These are phyloP conservation scores for Fragum whitleyi DNA, from an alignment of 2,888 invertebrate genomes.

Conservation along the genomic window DNA sequence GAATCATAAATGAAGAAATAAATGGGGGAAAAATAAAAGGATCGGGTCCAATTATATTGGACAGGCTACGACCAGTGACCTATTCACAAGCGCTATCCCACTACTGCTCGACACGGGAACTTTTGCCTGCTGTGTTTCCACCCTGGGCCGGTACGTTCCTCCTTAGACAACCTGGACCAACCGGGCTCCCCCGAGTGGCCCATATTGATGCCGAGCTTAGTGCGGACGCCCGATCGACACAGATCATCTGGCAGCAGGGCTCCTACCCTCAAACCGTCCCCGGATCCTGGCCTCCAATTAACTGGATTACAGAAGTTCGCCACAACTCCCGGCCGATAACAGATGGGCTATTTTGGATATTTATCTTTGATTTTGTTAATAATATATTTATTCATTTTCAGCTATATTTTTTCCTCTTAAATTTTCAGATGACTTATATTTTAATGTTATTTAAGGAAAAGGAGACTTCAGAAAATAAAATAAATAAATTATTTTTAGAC, in stretches of 20 bases:
- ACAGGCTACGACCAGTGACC: constrained; percentile 17
- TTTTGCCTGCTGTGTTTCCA: constrained; percentile 25
- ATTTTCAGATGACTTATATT: no score
- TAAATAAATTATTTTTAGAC: no score
- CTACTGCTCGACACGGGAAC: constrained; percentile 24
- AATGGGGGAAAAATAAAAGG: not conserved
- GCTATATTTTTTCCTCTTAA: not conserved
- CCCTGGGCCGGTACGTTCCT: constrained; percentile 26
- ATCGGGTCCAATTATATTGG: constrained; percentile 16
- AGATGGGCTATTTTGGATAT: not conserved
- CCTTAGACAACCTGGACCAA: constrained; percentile 22
- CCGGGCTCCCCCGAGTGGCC: constrained; percentile 17
- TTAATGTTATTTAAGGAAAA: no score
- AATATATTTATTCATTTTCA: not conserved
- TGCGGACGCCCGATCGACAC: constrained; percentile 26
- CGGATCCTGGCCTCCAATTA: constrained; percentile 76
- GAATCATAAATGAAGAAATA: no score
- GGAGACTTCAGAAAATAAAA: no score
- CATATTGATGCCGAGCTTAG: constrained; percentile 26
- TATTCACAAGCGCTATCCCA: constrained; percentile 26
- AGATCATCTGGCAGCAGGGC: constrained; percentile 11
- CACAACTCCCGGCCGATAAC: constrained; percentile 14
- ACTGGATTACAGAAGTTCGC: constrained; percentile 20
- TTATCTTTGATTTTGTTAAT: not conserved
- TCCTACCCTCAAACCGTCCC: constrained; percentile 20